A percentile compares a stretch with the other conserved stretches of the same genome.
Conservation (phyloP, 1,140 invertebrate species). For the Euura lappo region DNA sequence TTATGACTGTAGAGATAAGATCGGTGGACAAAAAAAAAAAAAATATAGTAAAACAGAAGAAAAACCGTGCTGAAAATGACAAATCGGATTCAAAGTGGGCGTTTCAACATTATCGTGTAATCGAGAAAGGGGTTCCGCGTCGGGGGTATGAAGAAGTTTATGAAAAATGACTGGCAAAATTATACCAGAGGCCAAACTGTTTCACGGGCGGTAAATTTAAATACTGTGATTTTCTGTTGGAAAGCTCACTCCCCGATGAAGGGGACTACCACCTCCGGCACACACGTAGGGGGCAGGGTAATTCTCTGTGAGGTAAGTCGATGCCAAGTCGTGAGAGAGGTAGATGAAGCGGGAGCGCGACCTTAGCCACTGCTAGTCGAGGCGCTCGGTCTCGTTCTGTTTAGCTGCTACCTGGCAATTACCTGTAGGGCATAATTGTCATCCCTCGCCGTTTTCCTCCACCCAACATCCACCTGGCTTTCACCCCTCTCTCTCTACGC, state of each 20-base stretch:
- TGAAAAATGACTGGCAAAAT: background rate
- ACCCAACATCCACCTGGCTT: conserved; percentile 12
- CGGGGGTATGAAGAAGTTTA: background rate
- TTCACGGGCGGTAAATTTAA: conserved; percentile 1
- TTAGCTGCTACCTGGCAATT: conserved; percentile 56
- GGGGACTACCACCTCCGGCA: too few relatives aligned
- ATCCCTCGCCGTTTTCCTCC: conserved; percentile 53
- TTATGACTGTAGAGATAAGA: background rate
- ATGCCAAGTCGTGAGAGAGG: background rate
- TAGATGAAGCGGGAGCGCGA: background rate
- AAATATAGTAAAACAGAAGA: too few relatives aligned
- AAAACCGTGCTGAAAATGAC: too few relatives aligned
- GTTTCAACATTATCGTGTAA: too few relatives aligned
- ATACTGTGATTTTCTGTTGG: background rate
- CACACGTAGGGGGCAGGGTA: too few relatives aligned
- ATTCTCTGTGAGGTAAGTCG: background rate
- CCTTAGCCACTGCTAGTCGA: background rate
- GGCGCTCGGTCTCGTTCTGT: conserved; percentile 34
- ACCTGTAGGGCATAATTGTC: conserved; percentile 60
- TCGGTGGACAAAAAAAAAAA: too few relatives aligned
- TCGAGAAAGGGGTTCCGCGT: too few relatives aligned
- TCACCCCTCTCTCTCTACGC: conserved; percentile 20
- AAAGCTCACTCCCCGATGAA: background rate
- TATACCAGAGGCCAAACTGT: background rate
- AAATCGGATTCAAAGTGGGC: too few relatives aligned